Evolutionary conservation across 2,888 invertebrate species (phyloP).

Genomic region (Eupithecia tripunctaria): DNA sequence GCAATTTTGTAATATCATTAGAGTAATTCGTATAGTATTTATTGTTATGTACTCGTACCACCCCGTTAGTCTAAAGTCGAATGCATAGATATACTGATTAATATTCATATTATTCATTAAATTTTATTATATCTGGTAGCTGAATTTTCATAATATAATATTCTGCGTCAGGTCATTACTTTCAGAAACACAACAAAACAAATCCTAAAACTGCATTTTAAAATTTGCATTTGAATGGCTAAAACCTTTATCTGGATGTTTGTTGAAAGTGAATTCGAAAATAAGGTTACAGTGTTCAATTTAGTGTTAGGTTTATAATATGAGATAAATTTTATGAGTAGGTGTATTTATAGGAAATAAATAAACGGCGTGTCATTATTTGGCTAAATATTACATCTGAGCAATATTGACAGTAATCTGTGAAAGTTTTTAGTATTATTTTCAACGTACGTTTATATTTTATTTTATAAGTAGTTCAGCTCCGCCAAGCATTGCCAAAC

Average conservation of each 20-base stretch:
- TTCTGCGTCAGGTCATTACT: background rate
- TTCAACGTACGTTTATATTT: constrained; percentile 17
- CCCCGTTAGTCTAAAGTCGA: background rate
- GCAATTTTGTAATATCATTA: constrained; percentile 39
- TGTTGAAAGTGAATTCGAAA: constrained; percentile 16
- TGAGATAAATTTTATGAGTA: constrained; percentile 8
- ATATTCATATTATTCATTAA: background rate
- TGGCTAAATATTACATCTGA: constrained; percentile 11
- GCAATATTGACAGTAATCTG: constrained; percentile 14
- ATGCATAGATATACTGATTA: background rate
- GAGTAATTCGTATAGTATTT: constrained; percentile 15
- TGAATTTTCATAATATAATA: background rate
- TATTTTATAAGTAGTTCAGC: constrained; percentile 18
- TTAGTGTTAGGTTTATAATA: constrained; percentile 18
- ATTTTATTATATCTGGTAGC: background rate
- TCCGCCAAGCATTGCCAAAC: constrained; percentile 35
- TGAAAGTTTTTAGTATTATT: constrained; percentile 20
- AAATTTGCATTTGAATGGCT: constrained; percentile 14
- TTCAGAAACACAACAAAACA: background rate
- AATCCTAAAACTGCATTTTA: constrained; percentile 17
- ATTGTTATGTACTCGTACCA: background rate
- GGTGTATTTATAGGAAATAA: background rate
- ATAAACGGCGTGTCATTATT: constrained; percentile 7
- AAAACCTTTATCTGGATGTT: constrained; percentile 4
- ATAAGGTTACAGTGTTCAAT: constrained; percentile 25